Base-by-base conservation (phyloP, 2,797 vertebrate species). In the Vireo griseus region DNA sequence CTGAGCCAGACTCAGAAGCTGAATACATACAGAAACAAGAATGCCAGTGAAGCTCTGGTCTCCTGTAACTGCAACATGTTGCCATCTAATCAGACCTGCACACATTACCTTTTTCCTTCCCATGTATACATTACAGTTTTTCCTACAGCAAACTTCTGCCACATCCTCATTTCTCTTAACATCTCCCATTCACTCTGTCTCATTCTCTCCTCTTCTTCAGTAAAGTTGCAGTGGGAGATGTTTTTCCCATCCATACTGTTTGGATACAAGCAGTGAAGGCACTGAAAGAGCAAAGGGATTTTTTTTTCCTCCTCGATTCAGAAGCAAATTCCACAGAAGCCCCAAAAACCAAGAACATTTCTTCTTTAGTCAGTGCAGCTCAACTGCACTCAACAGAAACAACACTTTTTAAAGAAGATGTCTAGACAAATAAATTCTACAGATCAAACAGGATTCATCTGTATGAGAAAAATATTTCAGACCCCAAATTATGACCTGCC, bases 31-130 rank as follows among this genome's bases (percentile, higher is more conserved):
- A 59, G 39, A 80, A 74, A 39, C 6, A 47, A 39, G 29, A 57
- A 28, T 40, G 6, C n/a, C 26, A 37, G 2, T 5, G 20, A 63
- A 73, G 18, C 5, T 79, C 58, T 16, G 10, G 4, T 76, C 7
- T 25, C 13, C 44, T 20, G 0, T 47, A 65, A 77, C 10, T 22
- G 33, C 26, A 69, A n/a, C 8, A 4, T 4, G 11, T 39, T 35
- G 2, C 16, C 28, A 13, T 42, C 25, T 57, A 83, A 66, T 76
- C 40, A 69, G 39, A 71, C n/a, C 7, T 26, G 5, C 22, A 54
- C n/a, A 37, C 2, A 1, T 1, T 5, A 20, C 7, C 5, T 22
- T 63, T 57, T 48, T 47, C 33, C 16, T 28, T 19, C 6, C 13
- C 4, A 18, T 26, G 7, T 20, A 45, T 28, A 33, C 0, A 3